Conservation (phyloP, 1,140 invertebrate genomes). For the Physella acuta region DNA sequence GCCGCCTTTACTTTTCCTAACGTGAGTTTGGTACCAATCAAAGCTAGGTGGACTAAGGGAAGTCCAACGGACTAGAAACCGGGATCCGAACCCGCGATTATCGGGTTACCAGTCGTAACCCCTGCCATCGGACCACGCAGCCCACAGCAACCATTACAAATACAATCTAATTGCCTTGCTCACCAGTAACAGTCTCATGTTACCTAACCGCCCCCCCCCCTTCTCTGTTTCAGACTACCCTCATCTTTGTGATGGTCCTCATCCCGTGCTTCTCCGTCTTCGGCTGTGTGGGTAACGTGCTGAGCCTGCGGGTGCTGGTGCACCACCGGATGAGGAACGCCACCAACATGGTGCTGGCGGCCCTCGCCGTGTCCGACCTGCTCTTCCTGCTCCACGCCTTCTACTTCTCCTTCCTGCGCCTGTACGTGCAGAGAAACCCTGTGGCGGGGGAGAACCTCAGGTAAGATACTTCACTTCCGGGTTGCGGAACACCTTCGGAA, state of each 20-base stretch:
- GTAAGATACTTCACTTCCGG: not conserved
- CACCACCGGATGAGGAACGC: slow-evolving; percentile 43
- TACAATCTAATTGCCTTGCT: too few species aligned
- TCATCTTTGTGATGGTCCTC: slow-evolving; percentile 41
- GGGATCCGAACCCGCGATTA: too few species aligned
- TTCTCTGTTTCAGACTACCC: slow-evolving; percentile 27
- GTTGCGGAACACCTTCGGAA: too few species aligned
- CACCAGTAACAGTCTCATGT: too few species aligned
- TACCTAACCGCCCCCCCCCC: too few species aligned
- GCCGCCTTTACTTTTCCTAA: too few species aligned
- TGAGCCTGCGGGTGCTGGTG: slow-evolving; percentile 42
- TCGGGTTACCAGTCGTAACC: too few species aligned
- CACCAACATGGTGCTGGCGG: slow-evolving; percentile 43
- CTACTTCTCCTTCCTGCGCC: slow-evolving; percentile 37
- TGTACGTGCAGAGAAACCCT: slow-evolving; percentile 34
- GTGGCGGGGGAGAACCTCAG: slow-evolving; percentile 29
- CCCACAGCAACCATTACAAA: too few species aligned
- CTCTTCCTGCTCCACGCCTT: slow-evolving; percentile 45
- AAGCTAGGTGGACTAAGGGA: too few species aligned
- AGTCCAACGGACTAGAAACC: too few species aligned
- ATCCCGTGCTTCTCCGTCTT: slow-evolving; percentile 38
- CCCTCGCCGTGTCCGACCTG: slow-evolving; percentile 45
- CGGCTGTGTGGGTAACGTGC: slow-evolving; percentile 45
- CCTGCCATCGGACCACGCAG: too few species aligned
- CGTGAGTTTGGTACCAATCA: too few species aligned